Conservation (phyloP, 2,888 invertebrate genomes). For the Axea sp. region DNA sequence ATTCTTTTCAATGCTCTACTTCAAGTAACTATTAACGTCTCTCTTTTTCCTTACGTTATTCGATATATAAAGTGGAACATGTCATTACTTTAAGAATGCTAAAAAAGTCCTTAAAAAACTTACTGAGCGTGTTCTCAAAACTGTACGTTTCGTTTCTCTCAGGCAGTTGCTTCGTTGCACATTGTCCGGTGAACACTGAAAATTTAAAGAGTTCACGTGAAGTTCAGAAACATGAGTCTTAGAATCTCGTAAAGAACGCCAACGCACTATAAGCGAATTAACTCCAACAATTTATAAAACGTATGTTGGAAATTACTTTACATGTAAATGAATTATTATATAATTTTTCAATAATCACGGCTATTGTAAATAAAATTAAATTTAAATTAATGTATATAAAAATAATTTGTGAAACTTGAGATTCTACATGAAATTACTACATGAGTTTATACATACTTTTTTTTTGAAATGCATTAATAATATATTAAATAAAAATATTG, state of each 20-base stretch:
- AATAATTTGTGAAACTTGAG: too few species aligned
- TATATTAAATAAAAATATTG: too few species aligned
- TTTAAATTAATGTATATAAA: too few species aligned
- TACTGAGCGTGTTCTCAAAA: neutral
- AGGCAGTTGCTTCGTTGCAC: neutral
- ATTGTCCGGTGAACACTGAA: neutral
- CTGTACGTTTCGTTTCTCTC: neutral
- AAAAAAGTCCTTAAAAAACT: neutral
- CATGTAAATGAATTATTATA: too few species aligned
- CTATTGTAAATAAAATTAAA: too few species aligned
- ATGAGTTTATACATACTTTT: too few species aligned
- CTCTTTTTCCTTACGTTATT: constrained; percentile 5
- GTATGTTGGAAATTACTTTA: neutral
- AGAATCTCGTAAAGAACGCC: constrained; percentile 3
- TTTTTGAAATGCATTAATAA: too few species aligned
- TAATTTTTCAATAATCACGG: too few species aligned
- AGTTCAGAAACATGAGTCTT: constrained; percentile 2
- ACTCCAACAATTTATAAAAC: constrained; percentile 3
- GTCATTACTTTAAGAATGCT: neutral
- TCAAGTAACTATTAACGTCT: neutral
- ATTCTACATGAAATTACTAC: too few species aligned
- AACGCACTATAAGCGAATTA: constrained; percentile 14
- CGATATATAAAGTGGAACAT: too few species aligned
- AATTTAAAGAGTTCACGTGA: constrained; percentile 5
- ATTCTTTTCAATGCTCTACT: neutral